These are phyloP conservation scores for Dicyrtomina minuta DNA, from an alignment of 2,888 invertebrate genomes.

Conservation along the genomic window DNA sequence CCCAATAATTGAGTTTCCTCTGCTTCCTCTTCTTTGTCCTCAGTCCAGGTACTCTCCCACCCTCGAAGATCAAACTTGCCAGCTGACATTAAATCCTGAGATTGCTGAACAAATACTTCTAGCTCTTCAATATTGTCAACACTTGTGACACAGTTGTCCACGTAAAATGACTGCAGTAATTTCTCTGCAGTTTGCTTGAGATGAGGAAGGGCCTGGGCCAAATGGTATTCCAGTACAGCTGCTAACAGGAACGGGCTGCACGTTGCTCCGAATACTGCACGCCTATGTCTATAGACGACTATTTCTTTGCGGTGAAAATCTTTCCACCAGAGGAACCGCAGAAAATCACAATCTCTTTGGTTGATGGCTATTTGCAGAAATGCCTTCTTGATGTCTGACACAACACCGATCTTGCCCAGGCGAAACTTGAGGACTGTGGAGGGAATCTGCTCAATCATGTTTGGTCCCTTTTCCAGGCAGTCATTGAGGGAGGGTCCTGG, in stretches of 20 bases:
- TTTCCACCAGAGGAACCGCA: constrained; percentile 52
- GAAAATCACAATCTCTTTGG: constrained; percentile 51
- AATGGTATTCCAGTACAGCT: background rate
- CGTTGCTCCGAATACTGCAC: constrained; percentile 33
- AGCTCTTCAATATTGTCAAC: no score
- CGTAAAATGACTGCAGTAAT: background rate
- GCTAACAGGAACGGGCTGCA: constrained; percentile 28
- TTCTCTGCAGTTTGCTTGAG: background rate
- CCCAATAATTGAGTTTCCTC: no score
- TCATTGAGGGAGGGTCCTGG: constrained; percentile 42
- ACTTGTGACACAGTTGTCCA: background rate
- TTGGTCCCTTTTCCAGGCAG: constrained; percentile 48
- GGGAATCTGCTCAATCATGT: constrained; percentile 46
- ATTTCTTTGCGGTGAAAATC: background rate
- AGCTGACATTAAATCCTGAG: no score
- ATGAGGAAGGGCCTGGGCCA: background rate
- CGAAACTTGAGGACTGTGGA: constrained; percentile 36
- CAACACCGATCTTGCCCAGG: constrained; percentile 40
- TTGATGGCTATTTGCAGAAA: constrained; percentile 54
- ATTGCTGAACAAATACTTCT: no score
- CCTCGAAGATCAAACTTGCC: no score
- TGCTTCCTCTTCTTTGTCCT: no score
- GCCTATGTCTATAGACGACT: constrained; percentile 8
- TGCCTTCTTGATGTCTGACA: constrained; percentile 54
- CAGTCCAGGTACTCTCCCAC: no score